Base-by-base conservation (phyloP, 2,888 invertebrate species). In the Synergus gifuensis region DNA sequence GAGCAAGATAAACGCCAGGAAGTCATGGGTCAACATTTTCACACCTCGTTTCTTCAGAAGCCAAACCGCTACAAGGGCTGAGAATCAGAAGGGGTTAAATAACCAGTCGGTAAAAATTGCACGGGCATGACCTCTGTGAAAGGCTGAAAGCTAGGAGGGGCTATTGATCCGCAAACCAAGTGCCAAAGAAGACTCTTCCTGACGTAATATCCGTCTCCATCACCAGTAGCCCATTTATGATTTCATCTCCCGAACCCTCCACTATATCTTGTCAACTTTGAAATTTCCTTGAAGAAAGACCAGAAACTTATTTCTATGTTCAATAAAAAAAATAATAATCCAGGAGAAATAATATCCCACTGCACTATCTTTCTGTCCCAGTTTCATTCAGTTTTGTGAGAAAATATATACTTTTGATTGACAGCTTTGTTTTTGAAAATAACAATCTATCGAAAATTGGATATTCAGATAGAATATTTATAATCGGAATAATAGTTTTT, bases 101-200 rank as follows among this genome's bases (percentile, higher is more conserved):
- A 79, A 78, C 77, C 64, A 58, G n/a, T 66, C 69, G 66, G 78
- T 63, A 82, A 78, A 80, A 76, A 82, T 81, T 83, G 83, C 86
- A 84, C 80, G 79, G 77, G 60, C 79, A 83, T 80, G 84, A 83
- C 81, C 83, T 81, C 81, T 81, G 79, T 69, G 78, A 78, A n/a
- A n/a, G n/a, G n/a, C n/a, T n/a, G n/a, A n/a, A 84, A 81, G 69
- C 58, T 69, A 82, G 85, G 85, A 86, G 86, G 84, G 87, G 83
- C 85, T 90, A 90, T 90, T 85, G 90, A 90, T 89, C 89, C 85
- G 84, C 78, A 82, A 85, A 86, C 80, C 78, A 82, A 82, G 83
- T 87, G 86, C 86, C 85, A 86, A 87, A 89, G 86, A 84, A 83
- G 83, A 80, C 86, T 82, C 83, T 80, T 83, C 81, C 83, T 85